Base-by-base conservation (phyloP, 2,797 vertebrate species). In the Sebastes reedi region DNA sequence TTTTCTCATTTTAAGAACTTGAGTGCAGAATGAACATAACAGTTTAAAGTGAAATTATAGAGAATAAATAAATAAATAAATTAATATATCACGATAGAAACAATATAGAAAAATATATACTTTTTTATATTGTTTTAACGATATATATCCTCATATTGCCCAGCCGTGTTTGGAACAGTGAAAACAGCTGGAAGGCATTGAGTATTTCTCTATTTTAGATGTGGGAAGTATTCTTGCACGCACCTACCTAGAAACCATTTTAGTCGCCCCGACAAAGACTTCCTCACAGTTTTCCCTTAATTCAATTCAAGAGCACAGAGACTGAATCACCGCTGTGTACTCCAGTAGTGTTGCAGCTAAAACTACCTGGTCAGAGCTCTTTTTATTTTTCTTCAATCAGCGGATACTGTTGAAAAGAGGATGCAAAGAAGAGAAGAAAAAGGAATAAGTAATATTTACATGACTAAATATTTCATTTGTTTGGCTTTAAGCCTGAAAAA, bases 391-490 rank as follows among this genome's bases (percentile, higher is more conserved):
- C 29, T 61, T 32, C 25, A 58, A 67, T 79, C 62, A 77, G 25
- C 50, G 14, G 27, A 56, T 72, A 22, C 22, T 16, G 16, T 29
- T 30, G 20, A 24, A 52, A 9, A 55, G 32, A 55, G 36, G 25
- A n/a, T 39, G 61, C 39, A 67, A 50, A 39, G n/a, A 58, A 46
- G 13, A 55, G 46, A 25, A 64, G 59, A 60, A 46, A 42, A 70
- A 25, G 1, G n/a, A 77, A 61, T 42, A 59, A 29, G 25, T 5
- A 1, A 25, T 59, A 75, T 76, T 75, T 29, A 56, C 34, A 70
- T 79, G 25, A 66, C 61, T 67, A 75, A 80, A 84, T 80, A 67
- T 88, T 80, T 68, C 1, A 72, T 88, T 78, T 78, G 39, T 79
- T 81, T 84, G 36, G 27, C 72, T 81, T 61, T 6, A 50, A 84